These are phyloP conservation scores for Araneus ventricosus DNA, from an alignment of 1,140 invertebrate genomes.

Conservation along the genomic window DNA sequence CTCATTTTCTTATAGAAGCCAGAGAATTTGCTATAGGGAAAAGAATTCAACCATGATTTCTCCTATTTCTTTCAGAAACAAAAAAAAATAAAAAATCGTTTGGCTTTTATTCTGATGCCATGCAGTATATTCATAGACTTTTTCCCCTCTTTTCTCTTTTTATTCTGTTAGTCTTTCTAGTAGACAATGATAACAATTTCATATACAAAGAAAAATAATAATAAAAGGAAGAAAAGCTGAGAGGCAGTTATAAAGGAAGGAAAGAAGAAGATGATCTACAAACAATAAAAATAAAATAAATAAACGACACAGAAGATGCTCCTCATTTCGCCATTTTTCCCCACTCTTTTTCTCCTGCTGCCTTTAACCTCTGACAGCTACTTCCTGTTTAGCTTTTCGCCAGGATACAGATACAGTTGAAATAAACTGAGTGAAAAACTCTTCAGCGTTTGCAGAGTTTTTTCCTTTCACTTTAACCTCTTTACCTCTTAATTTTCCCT, in stretches of 20 bases:
- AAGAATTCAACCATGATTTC: not conserved
- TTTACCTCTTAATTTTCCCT: not conserved
- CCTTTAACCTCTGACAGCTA: slow-evolving; percentile 25
- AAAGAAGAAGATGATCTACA: not conserved
- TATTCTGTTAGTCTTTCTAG: not conserved
- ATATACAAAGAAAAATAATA: not conserved
- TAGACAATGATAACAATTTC: not conserved
- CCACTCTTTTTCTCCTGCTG: not conserved
- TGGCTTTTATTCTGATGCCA: not conserved
- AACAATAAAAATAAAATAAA: not conserved
- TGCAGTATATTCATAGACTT: not conserved
- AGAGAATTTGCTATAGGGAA: not conserved
- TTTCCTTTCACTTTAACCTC: not conserved
- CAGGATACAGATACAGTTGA: slow-evolving; percentile 28
- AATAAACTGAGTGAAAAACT: slow-evolving; percentile 18
- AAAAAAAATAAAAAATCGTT: not conserved
- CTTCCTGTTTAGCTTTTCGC: slow-evolving; percentile 56
- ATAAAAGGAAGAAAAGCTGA: not conserved
- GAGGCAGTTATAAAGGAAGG: not conserved
- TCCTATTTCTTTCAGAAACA: not conserved
- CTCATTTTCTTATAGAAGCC: not conserved
- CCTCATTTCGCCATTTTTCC: not conserved
- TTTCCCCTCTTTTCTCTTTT: not conserved
- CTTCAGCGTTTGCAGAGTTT: not conserved
- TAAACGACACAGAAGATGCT: not conserved